A percentile compares a stretch with the other conserved stretches of the same genome.
Evolutionary conservation across 1,140 invertebrate species (phyloP).

Genomic region (Hyphantria cunea): DNA sequence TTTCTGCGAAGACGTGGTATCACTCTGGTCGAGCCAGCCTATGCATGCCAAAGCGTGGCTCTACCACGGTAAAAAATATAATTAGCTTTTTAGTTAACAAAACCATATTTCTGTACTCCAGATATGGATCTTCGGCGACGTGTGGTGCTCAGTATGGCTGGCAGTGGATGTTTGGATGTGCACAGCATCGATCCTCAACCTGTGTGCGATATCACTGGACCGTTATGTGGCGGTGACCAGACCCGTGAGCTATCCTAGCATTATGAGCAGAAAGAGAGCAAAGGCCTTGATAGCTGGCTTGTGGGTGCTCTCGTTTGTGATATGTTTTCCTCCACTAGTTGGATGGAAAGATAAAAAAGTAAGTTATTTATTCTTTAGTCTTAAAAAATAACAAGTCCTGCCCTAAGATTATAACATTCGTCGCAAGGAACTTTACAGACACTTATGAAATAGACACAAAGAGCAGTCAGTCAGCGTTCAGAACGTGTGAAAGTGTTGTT

Average conservation of each 20-base stretch:
- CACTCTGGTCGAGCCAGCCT: too few relatives aligned
- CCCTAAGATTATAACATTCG: too few relatives aligned
- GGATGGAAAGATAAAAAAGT: slow-evolving; percentile 95
- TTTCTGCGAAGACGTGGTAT: too few relatives aligned
- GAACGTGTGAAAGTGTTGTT: too few relatives aligned
- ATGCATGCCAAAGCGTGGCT: too few relatives aligned
- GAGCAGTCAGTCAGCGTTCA: too few relatives aligned
- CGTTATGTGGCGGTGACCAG: slow-evolving; percentile 97
- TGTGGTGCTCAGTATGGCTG: slow-evolving; percentile 96
- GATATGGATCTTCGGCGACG: slow-evolving; percentile 95
- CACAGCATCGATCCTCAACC: slow-evolving; percentile 96
- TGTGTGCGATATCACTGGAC: slow-evolving; percentile 95
- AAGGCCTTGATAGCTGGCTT: slow-evolving; percentile 94
- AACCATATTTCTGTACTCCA: slow-evolving; percentile 73
- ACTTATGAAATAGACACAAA: too few relatives aligned
- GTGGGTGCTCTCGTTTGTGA: slow-evolving; percentile 97
- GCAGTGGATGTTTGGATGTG: slow-evolving; percentile 98
- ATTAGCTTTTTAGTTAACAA: too few relatives aligned
- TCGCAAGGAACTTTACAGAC: too few relatives aligned
- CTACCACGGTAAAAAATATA: too few relatives aligned
- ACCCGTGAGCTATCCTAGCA: slow-evolving; percentile 95
- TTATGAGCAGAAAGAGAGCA: slow-evolving; percentile 94
- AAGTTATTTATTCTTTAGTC: slow-evolving; percentile 24
- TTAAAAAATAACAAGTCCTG: too few relatives aligned
- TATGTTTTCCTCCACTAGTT: slow-evolving; percentile 97